Evolutionary conservation across 2,113 vertebrate genomes (phyloP).

Genomic region (Trematocara zebra): DNA sequence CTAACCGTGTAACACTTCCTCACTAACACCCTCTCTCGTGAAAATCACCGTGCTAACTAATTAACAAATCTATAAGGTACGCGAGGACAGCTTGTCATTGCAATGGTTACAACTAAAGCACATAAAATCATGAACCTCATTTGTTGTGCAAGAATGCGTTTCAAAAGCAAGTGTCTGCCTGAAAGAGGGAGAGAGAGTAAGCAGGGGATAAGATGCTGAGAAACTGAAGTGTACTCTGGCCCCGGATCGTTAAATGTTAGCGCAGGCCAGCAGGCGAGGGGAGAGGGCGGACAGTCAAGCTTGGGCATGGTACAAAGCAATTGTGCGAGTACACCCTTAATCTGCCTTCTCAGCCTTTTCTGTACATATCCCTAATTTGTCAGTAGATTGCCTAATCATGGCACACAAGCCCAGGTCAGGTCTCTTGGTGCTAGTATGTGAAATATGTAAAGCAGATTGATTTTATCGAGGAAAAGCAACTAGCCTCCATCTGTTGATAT

Average conservation of each 20-base stretch:
- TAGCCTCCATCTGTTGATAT: neutral
- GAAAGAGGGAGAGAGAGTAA: neutral
- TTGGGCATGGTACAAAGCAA: neutral
- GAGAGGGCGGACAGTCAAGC: neutral
- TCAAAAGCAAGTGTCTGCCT: neutral
- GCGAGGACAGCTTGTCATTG: neutral
- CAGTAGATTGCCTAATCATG: neutral
- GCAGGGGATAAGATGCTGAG: neutral
- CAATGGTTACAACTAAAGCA: neutral
- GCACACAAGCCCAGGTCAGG: neutral
- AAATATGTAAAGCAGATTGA: neutral
- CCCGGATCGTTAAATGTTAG: neutral
- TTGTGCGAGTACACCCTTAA: neutral
- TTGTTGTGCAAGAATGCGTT: neutral
- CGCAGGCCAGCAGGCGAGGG: neutral
- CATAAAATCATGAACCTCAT: neutral
- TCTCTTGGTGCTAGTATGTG: neutral
- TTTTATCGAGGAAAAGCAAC: neutral
- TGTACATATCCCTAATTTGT: neutral
- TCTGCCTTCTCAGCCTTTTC: neutral
- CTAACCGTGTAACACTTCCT: neutral
- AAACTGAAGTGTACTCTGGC: neutral
- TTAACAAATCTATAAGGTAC: neutral
- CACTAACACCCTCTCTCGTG: neutral
- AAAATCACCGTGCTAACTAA: neutral